phyloP scores from a whole-genome alignment of 53 echinoderm and acorn worm genomes.

The Holothuria scabra region DNA sequence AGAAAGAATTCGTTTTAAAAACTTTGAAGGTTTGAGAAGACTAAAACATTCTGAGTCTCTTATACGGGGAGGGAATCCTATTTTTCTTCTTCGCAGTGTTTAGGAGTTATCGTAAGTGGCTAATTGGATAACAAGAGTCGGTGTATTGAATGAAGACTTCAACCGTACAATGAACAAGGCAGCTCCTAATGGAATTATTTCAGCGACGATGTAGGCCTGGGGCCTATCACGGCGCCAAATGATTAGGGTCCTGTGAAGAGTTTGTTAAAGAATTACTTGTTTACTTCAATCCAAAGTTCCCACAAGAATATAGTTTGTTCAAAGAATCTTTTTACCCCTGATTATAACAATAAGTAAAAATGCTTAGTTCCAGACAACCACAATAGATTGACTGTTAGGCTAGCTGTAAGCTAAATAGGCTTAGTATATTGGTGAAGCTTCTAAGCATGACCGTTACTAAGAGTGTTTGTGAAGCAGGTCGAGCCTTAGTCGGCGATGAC shows the following conservation, averaged over 20 bases:
- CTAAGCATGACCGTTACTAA: too few relatives aligned
- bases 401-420: too few relatives aligned
- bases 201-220: background rate
- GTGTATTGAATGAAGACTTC: background rate
- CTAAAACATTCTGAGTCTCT: too few relatives aligned
- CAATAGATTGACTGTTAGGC: background rate
- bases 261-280: constrained; percentile 21
- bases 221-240: constrained; percentile 23
- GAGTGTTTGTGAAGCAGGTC: too few relatives aligned
- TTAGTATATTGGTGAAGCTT: too few relatives aligned
- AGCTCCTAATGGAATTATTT: constrained; percentile 29
- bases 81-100: too few relatives aligned
- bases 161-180: constrained; percentile 9
- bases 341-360: constrained; percentile 7
- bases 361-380: constrained; percentile 10
- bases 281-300: background rate
- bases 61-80: too few relatives aligned
- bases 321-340: background rate
- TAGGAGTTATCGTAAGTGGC: constrained; percentile 8
- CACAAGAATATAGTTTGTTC: background rate
- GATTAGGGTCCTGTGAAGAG: constrained; percentile 28
- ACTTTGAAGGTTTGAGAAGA: too few relatives aligned
- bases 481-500: too few relatives aligned
- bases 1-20: too few relatives aligned
- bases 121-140: constrained; percentile 38